phyloP scores from a whole-genome alignment of 2,888 invertebrate genomes.

The Drosophila maculinotata region DNA sequence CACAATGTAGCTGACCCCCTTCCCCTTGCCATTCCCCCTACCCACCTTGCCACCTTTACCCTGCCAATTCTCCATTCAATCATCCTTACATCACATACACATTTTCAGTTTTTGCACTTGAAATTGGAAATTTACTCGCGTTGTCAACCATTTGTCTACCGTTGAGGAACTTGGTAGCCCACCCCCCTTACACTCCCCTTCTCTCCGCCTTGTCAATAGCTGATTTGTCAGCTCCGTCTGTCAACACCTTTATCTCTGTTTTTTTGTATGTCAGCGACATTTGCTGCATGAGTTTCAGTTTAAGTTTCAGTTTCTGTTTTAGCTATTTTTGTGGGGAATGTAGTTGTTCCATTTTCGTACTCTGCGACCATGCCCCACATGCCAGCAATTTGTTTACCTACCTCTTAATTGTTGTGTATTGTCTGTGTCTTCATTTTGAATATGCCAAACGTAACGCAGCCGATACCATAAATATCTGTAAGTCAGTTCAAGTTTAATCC shows the following conservation, averaged over 20 bases:
- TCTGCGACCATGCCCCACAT: conserved; percentile 57
- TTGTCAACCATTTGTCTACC: conserved; percentile 23
- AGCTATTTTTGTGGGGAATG: conserved; percentile 45
- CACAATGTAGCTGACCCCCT: background rate
- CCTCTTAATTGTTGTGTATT: conserved; percentile 53
- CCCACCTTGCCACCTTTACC: background rate
- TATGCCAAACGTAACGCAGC: conserved; percentile 20
- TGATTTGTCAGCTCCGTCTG: conserved; percentile 67
- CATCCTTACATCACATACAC: conserved; percentile 50
- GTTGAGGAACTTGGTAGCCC: conserved; percentile 24
- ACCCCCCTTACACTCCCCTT: background rate
- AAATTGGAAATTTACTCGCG: conserved; percentile 31
- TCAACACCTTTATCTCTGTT: conserved; percentile 50
- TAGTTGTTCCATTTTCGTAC: conserved; percentile 47
- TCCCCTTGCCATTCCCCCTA: background rate
- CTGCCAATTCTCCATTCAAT: conserved; percentile 15
- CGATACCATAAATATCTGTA: conserved; percentile 26
- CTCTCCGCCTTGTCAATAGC: conserved; percentile 27
- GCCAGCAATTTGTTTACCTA: conserved; percentile 46
- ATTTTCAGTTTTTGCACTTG: conserved; percentile 45
- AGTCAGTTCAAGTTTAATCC: conserved; percentile 32
- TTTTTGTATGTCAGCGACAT: conserved; percentile 62
- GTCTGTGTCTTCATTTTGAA: conserved; percentile 33
- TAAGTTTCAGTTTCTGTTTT: conserved; percentile 33
- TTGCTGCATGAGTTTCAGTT: conserved; percentile 72